phyloP scores from a whole-genome alignment of 2,113 vertebrate species.

The Bothrops jararaca region DNA sequence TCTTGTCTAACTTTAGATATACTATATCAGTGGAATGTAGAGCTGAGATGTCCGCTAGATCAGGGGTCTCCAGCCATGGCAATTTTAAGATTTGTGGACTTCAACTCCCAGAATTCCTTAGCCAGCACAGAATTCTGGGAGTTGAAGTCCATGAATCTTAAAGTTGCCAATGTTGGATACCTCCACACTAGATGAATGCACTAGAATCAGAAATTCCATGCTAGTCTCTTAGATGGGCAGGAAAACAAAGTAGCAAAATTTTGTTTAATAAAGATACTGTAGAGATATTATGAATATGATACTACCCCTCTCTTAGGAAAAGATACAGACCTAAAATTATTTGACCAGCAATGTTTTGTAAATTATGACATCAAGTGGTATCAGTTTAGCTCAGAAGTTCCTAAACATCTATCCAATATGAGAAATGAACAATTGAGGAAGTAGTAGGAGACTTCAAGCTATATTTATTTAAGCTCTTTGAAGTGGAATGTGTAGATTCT shows the following conservation, averaged over 20 bases:
- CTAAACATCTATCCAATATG: neutral
- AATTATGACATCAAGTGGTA: neutral
- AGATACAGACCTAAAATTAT: neutral
- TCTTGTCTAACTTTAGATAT: neutral
- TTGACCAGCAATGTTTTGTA: neutral
- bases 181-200: neutral
- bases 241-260: neutral
- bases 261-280: neutral
- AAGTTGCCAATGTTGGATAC: too few species aligned
- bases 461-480: neutral
- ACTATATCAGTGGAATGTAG: neutral
- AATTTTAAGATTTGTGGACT: too few species aligned
- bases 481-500: neutral
- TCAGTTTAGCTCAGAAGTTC: neutral
- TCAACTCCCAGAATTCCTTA: too few species aligned
- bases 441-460: neutral
- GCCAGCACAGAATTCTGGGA: too few species aligned
- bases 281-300: neutral
- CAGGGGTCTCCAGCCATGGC: too few species aligned
- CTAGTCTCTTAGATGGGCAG: neutral
- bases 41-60: too few species aligned
- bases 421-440: neutral
- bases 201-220: neutral
- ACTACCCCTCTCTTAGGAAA: neutral
- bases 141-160: too few species aligned